Evolutionary conservation across 2,888 invertebrate species (phyloP), one percentile per base, ranked within the genome.

Genomic region (Clitarchus hookeri): DNA sequence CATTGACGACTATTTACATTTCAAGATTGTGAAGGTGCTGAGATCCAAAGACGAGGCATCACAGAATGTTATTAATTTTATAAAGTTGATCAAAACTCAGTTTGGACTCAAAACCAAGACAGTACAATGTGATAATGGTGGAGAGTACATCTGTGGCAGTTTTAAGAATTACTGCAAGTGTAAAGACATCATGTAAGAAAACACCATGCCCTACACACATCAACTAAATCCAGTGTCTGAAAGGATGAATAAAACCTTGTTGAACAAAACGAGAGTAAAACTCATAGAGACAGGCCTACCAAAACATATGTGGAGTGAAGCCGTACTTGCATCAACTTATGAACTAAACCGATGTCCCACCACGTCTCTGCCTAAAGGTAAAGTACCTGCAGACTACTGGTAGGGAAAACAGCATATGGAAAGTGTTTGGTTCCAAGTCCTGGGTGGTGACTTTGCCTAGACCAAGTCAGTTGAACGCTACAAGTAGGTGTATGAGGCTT

Each of bases 341-440:
- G 82, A 82, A 44, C 82, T 82, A 19, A 82, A 82, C 25, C 8
- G 82, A 82, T 36, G 82, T 82, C 16, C 82, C 9, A 82, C 82
- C 23, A 44, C 4, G 25, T n/a, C n/a, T n/a, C n/a, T n/a, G n/a
- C 12, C 82, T 23, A 36, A 27, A 4, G 82, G 25, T 19, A 36
- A 44, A 27, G 82, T 82, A 44, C 82, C 25, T 82, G 82, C 25
- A 82, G 12, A 82, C 19, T 36, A 36, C 23, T 82, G 82, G 82
- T 82, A 82, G 8, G 82, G 82, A 82, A 26, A 82, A 82, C 12
- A 23, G 25, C 6, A 82, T 6, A 36, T 82, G 82, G 44, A 82
- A 44, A 82, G 82, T 82, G 6, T 82, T 82, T 82, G 25, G n/a
- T n/a, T 27, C 27, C 16, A 27, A 82, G 23, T 36, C 36, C 44